Percentiles rank a stretch among this genome's conserved stretches.
Conservation (phyloP, 35 echinoderm and acorn worm species). For the Diadema setosum region DNA sequence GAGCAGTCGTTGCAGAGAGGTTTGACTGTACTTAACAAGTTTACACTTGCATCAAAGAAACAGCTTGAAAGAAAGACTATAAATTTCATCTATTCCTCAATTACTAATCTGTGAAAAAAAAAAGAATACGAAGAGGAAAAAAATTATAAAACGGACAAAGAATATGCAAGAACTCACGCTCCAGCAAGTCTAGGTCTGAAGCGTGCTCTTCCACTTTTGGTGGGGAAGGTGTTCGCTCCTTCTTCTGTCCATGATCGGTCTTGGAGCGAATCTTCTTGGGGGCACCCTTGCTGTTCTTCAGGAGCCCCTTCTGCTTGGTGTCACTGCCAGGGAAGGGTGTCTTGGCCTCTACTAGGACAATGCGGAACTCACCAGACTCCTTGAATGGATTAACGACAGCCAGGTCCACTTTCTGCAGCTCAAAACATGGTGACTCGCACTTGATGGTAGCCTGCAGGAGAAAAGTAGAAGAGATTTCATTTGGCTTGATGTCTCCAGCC, state of each 20-base stretch:
- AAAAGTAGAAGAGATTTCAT: too few species aligned
- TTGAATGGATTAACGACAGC: slow-evolving; percentile 82
- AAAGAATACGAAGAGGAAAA: too few species aligned
- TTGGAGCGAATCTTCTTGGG: slow-evolving; percentile 86
- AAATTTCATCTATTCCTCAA: too few species aligned
- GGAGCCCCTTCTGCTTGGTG: slow-evolving; percentile 18
- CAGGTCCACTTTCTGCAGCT: slow-evolving; percentile 65
- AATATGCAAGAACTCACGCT: slow-evolving; percentile 59
- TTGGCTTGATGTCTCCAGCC: too few species aligned
- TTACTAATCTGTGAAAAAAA: too few species aligned
- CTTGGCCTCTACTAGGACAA: slow-evolving; percentile 77
- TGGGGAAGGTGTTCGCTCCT: slow-evolving; percentile 62
- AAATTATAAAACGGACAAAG: too few species aligned
- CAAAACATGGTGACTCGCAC: slow-evolving; percentile 88
- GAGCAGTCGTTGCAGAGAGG: too few species aligned
- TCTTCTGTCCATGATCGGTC: slow-evolving; percentile 88
- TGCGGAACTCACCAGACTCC: slow-evolving; percentile 75
- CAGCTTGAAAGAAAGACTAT: too few species aligned
- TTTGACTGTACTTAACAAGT: too few species aligned
- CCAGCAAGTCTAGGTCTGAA: background rate
- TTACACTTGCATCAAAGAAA: too few species aligned
- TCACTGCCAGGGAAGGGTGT: slow-evolving; percentile 39
- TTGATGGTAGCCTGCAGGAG: slow-evolving; percentile 59
- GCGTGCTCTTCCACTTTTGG: slow-evolving; percentile 52
- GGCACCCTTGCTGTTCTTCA: slow-evolving; percentile 43